Evolutionary conservation across 1,140 invertebrate species (phyloP).

Genomic region (Drosophila kepulauana): DNA sequence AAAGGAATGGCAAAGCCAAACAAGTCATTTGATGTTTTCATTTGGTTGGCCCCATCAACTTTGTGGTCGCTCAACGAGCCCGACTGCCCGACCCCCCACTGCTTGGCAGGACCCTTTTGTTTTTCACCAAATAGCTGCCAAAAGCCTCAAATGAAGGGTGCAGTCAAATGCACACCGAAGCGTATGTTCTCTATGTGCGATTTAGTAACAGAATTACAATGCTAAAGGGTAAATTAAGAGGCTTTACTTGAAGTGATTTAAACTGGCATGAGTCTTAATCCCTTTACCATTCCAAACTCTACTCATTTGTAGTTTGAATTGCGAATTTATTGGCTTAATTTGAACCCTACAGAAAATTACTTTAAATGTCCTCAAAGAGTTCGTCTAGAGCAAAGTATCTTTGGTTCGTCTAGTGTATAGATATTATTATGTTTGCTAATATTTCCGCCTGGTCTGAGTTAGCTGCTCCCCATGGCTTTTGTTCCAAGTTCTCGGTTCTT

Average conservation of each 20-base stretch:
- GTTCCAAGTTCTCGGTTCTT: conserved; percentile 19
- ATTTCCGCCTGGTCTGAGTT: conserved; percentile 64
- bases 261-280: no score
- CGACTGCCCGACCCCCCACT: conserved; percentile 19
- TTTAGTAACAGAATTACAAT: background rate
- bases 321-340: background rate
- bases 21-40: conserved; percentile 82
- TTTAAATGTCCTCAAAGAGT: background rate
- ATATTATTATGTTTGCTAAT: conserved; percentile 74
- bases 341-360: background rate
- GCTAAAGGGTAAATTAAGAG: background rate
- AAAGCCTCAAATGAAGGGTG: conserved; percentile 31
- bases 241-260: background rate
- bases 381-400: conserved; percentile 11
- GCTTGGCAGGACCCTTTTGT: conserved; percentile 29
- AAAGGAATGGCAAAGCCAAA: conserved; percentile 54
- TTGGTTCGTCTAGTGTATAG: conserved; percentile 45
- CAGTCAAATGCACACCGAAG: conserved; percentile 29
- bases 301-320: background rate
- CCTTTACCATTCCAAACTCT: background rate
- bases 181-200: conserved; percentile 23
- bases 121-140: conserved; percentile 40
- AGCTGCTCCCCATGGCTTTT: conserved; percentile 49
- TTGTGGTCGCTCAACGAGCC: conserved; percentile 54
- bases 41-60: conserved; percentile 69